phyloP scores from a whole-genome alignment of 2,888 invertebrate species.

The Uloborus plumipes region DNA sequence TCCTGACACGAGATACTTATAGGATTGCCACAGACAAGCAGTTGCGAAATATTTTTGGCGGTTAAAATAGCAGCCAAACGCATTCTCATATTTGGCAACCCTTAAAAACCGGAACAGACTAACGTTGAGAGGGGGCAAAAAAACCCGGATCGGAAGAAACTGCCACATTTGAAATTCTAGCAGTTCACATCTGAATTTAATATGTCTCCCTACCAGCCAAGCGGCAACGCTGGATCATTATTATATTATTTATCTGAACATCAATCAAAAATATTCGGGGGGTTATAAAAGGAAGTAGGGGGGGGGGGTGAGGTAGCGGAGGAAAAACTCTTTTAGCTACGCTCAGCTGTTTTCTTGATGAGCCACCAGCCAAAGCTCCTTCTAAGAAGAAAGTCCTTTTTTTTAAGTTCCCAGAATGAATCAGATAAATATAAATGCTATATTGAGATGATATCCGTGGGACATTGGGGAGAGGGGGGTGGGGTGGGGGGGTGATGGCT shows the following conservation, averaged over 20 bases:
- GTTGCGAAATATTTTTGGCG: constrained; percentile 12
- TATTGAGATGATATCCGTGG: constrained; percentile 35
- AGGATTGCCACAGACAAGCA: background rate
- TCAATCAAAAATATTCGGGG: constrained; percentile 62
- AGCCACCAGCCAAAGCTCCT: constrained; percentile 20
- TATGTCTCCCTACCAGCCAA: constrained; percentile 58
- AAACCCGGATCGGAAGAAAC: constrained; percentile 45
- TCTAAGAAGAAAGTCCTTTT: constrained; percentile 19
- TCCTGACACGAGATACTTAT: background rate
- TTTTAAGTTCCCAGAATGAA: constrained; percentile 46
- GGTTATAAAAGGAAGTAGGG: constrained; percentile 2
- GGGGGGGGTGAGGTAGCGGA: constrained; percentile 1
- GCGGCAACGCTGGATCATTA: constrained; percentile 61
- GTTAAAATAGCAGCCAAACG: constrained; percentile 14
- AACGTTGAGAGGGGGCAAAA: constrained; percentile 25
- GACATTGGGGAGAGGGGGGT: no score
- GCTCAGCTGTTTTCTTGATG: constrained; percentile 61
- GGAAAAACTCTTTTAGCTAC: constrained; percentile 57
- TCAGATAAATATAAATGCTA: constrained; percentile 55
- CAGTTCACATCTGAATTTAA: constrained; percentile 64
- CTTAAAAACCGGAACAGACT: constrained; percentile 55
- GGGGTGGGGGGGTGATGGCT: background rate
- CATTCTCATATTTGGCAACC: constrained; percentile 25
- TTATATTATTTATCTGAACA: constrained; percentile 65
- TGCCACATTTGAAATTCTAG: constrained; percentile 64